Percentiles rank a stretch among this genome's conserved stretches.
phyloP scores from a whole-genome alignment of 2,888 invertebrate genomes.

The Meghimatium bilineatum region DNA sequence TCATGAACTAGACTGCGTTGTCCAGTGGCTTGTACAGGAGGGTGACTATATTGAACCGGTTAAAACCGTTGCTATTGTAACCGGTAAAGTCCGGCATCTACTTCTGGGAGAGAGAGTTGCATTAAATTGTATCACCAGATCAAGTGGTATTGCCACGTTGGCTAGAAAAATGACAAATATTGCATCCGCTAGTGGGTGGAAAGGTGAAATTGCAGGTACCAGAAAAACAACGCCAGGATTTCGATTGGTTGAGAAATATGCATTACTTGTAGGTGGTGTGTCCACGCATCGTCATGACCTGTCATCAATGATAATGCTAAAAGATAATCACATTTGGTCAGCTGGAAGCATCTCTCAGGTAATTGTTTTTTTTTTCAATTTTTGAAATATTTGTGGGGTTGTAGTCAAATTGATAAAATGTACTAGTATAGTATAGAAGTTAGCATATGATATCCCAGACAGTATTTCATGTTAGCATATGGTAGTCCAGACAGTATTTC shows the following conservation, averaged over 20 bases:
- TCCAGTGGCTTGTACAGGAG: slow-evolving; percentile 74
- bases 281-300: slow-evolving; percentile 77
- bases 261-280: slow-evolving; percentile 77
- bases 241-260: slow-evolving; percentile 78
- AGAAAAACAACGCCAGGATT: slow-evolving; percentile 79
- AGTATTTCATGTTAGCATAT: too few relatives aligned
- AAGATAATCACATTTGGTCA: slow-evolving; percentile 78
- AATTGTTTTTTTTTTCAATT: slow-evolving; percentile 13
- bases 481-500: too few relatives aligned
- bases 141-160: slow-evolving; percentile 77
- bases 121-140: slow-evolving; percentile 76
- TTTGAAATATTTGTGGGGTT: too few relatives aligned
- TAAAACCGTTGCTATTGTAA: slow-evolving; percentile 71
- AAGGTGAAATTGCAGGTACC: slow-evolving; percentile 77
- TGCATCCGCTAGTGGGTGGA: slow-evolving; percentile 69
- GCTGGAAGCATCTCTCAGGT: slow-evolving; percentile 76
- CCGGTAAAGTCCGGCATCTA: slow-evolving; percentile 74
- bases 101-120: slow-evolving; percentile 77
- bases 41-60: slow-evolving; percentile 68
- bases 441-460: too few relatives aligned
- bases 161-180: slow-evolving; percentile 63
- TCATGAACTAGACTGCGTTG: slow-evolving; percentile 73
- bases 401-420: too few relatives aligned
- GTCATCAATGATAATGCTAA: slow-evolving; percentile 78
- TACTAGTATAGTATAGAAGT: too few relatives aligned